phyloP scores from a whole-genome alignment of 1,140 invertebrate species.

The Aporrectodea caliginosa region DNA sequence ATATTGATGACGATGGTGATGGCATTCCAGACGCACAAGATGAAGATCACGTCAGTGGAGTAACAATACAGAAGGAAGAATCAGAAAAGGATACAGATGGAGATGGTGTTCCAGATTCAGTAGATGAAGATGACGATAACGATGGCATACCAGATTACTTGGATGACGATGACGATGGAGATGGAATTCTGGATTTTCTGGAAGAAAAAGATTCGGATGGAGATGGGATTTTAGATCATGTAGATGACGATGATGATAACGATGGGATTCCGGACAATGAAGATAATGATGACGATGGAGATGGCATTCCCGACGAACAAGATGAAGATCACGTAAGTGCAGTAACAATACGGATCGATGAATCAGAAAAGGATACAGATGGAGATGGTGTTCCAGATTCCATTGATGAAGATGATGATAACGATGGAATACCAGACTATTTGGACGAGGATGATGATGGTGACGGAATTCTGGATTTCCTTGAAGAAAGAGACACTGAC shows the following conservation, averaged over 20 bases:
- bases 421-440: slow-evolving; percentile 23
- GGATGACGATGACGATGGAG: slow-evolving; percentile 34
- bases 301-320: slow-evolving; percentile 27
- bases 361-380: slow-evolving; percentile 14
- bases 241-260: neutral
- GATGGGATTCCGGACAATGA: slow-evolving; percentile 31
- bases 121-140: slow-evolving; percentile 29
- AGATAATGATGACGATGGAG: slow-evolving; percentile 34
- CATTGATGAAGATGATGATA: slow-evolving; percentile 26
- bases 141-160: slow-evolving; percentile 34
- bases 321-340: slow-evolving; percentile 20
- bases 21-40: slow-evolving; percentile 32
- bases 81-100: neutral
- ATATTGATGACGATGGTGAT: slow-evolving; percentile 33
- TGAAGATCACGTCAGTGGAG: too few relatives aligned
- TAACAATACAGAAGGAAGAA: too few relatives aligned
- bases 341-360: neutral
- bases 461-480: slow-evolving; percentile 26
- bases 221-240: neutral
- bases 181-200: slow-evolving; percentile 30
- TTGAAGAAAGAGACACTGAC: slow-evolving; percentile 4
- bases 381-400: slow-evolving; percentile 14
- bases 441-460: slow-evolving; percentile 25
- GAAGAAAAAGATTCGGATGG: neutral
- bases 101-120: slow-evolving; percentile 8